Base-by-base conservation (phyloP, 2,113 vertebrate species). In the Centropristis striata region DNA sequence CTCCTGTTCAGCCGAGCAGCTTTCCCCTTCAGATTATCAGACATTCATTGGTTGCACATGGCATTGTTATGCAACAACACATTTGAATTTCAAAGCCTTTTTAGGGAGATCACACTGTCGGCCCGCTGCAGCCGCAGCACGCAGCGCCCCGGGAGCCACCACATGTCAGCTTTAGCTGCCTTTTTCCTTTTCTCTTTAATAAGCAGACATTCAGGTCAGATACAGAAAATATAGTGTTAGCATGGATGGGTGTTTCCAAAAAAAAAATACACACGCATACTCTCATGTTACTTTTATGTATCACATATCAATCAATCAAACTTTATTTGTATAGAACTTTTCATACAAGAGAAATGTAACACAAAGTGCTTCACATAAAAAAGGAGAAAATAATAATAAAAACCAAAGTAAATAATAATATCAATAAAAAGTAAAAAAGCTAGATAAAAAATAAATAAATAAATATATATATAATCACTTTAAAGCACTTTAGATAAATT, bases 21-120 rank as follows among this genome's bases (percentile, higher is more conserved):
- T 47, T 28, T 61, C 58, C 55, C 74, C 64, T 68, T 44, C 80
- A 89, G 82, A 89, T 91, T 90, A 92, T 86, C 84, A 88, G 84
- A 42, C 83, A 78, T 87, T 78, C 90, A 85, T 84, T 80, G 81
- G 82, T 68, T 64, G 84, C 83, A 88, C 91, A 80, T 83, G 81
- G 84, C 75, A 81, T 92, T 92, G 90, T 93, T 94, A 92, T 80
- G 88, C 87, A 92, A 94, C 80, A 78, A 58, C 71, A 80, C 84
- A 92, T 92, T 91, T 88, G 84, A 88, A 90, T 86, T 92, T 88
- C 80, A 86, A 88, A 91, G 90, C 76, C 70, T 75, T 82, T 75
- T 81, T 53, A 5, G 21, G 71, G 68, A 78, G 86, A 88, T 90
- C 85, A 82, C 59, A 54, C 66, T 84, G 76, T 74, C 51, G 60